Percentiles rank a stretch among this genome's conserved stretches.
Evolutionary conservation across 2,888 invertebrate genomes (phyloP).

Genomic region (Cosmia pyralina): DNA sequence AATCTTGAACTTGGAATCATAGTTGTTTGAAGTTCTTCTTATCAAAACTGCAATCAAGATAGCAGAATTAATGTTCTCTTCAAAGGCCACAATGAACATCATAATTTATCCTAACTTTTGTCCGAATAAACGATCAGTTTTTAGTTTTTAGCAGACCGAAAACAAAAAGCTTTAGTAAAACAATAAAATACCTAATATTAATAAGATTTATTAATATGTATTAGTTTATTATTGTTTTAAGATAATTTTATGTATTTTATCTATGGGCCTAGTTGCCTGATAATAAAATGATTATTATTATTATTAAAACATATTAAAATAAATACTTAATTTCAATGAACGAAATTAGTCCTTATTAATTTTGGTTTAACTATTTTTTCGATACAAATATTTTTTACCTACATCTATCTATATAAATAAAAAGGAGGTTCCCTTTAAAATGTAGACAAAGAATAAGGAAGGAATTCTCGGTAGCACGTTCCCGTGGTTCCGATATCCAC

Average conservation of each 20-base stretch:
- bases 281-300: too few species aligned
- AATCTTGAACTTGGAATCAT: constrained; percentile 8
- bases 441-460: too few species aligned
- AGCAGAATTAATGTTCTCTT: constrained; percentile 41
- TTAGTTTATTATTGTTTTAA: too few species aligned
- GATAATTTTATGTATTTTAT: too few species aligned
- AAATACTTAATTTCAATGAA: background rate
- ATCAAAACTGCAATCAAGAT: constrained; percentile 31
- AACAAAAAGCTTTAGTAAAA: constrained; percentile 10
- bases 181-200: too few species aligned
- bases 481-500: too few species aligned
- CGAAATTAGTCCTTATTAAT: background rate
- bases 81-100: constrained; percentile 34
- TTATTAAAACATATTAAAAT: background rate
- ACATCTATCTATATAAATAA: too few species aligned
- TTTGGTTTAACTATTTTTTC: too few species aligned
- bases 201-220: too few species aligned
- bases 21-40: constrained; percentile 33
- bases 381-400: background rate
- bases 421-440: too few species aligned
- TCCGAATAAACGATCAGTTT: constrained; percentile 5
- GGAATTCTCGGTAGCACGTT: too few species aligned
- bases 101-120: constrained; percentile 25
- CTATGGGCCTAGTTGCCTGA: too few species aligned
- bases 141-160: constrained; percentile 17